Percentiles rank a stretch among this genome's conserved stretches.
phyloP scores from a whole-genome alignment of 2,113 vertebrate species.

The Nycticorax nycticorax region DNA sequence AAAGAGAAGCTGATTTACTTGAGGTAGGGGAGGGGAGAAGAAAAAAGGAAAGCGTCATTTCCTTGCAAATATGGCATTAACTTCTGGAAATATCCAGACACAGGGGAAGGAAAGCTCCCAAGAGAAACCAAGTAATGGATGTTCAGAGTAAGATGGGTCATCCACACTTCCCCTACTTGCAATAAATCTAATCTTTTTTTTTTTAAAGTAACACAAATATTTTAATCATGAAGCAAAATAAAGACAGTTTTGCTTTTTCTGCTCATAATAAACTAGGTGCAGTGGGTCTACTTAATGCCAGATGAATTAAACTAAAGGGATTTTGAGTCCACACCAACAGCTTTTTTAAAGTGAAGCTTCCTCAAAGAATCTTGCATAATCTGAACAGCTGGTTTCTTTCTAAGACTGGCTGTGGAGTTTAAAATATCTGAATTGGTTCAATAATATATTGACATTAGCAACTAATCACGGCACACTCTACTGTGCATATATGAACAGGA shows the following conservation, averaged over 20 bases:
- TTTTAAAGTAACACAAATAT: neutral
- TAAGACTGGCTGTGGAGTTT: neutral
- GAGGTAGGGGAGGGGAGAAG: fast-evolving
- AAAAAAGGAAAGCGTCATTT: neutral
- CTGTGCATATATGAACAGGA: neutral
- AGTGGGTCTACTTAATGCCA: neutral
- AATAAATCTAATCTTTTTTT: neutral
- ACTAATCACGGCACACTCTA: neutral
- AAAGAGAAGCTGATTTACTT: neutral
- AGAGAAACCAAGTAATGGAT: neutral
- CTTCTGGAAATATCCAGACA: neutral
- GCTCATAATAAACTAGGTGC: neutral
- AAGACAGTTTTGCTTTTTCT: neutral
- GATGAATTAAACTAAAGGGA: neutral
- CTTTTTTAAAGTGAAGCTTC: neutral
- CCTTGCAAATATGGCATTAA: neutral
- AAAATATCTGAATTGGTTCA: neutral
- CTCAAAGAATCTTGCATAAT: neutral
- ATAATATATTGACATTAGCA: neutral
- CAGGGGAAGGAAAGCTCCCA: neutral
- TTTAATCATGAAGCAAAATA: neutral
- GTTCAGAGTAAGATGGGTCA: neutral
- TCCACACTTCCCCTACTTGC: neutral
- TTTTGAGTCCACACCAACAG: neutral
- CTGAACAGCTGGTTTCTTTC: neutral